phyloP scores from a whole-genome alignment of 2,797 vertebrate genomes.

The Leptoclinus maculatus region DNA sequence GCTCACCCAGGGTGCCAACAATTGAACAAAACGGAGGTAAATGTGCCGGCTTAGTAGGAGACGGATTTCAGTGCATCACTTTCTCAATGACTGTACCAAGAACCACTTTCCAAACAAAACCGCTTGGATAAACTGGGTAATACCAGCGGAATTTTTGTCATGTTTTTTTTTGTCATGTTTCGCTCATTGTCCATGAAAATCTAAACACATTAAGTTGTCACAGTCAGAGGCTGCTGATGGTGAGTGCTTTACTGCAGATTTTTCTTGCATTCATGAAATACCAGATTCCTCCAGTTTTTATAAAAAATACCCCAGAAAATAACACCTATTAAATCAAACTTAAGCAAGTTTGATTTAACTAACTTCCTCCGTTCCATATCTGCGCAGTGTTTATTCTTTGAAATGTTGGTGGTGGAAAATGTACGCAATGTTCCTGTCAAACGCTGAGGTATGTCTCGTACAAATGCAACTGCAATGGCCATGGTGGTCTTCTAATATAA shows the following conservation, averaged over 20 bases:
- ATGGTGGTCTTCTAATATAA: neutral
- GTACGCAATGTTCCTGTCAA: neutral
- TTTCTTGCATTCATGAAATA: conserved; percentile 1
- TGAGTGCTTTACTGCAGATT: neutral
- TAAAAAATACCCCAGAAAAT: neutral
- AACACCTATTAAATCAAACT: conserved; percentile 2
- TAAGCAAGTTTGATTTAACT: neutral
- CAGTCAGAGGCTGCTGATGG: conserved; percentile 1
- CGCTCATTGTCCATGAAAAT: neutral
- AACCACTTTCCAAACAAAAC: conserved; percentile 20
- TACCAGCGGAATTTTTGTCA: neutral
- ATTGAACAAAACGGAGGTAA: conserved; percentile 16
- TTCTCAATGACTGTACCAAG: conserved; percentile 9
- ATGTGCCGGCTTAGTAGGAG: neutral
- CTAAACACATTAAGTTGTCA: neutral
- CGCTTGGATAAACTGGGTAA: neutral
- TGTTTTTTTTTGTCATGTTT: neutral
- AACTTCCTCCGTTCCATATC: neutral
- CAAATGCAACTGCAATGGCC: neutral
- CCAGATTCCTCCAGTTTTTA: neutral
- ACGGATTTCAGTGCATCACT: conserved; percentile 14
- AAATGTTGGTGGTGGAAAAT: neutral
- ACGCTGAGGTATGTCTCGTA: neutral
- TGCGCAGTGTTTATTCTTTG: neutral
- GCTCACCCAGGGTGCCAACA: conserved; percentile 3